phyloP scores from a whole-genome alignment of 2,113 vertebrate genomes.

The Callithrix jacchus region DNA sequence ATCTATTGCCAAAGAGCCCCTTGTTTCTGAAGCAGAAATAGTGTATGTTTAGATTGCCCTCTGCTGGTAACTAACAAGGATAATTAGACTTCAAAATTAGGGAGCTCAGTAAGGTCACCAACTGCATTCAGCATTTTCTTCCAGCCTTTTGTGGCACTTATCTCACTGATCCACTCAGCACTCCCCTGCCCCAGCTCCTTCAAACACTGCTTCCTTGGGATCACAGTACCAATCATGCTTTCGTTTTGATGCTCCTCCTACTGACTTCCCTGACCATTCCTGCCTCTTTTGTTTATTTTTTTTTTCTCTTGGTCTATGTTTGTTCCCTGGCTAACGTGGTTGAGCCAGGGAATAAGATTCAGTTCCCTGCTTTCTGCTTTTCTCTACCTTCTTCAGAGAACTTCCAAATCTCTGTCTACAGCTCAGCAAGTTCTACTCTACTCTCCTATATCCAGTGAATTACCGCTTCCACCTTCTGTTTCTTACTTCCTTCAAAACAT shows the following conservation, averaged over 20 bases:
- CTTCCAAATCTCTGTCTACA: not conserved
- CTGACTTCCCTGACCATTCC: not conserved
- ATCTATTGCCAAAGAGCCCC: not conserved
- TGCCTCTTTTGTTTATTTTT: not conserved
- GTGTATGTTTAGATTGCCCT: constrained; percentile 56
- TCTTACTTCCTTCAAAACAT: not conserved
- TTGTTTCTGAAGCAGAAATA: constrained; percentile 32
- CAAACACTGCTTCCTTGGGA: not conserved
- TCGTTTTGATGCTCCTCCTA: not conserved
- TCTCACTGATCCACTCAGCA: not conserved
- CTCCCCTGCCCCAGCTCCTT: not conserved
- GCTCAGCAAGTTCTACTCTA: not conserved
- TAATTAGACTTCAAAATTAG: not conserved
- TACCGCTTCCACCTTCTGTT: not conserved
- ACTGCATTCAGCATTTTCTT: not conserved
- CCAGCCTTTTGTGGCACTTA: not conserved
- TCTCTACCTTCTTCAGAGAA: constrained; percentile 2
- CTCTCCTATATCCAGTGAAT: not conserved
- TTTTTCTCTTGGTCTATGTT: not conserved
- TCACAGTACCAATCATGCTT: not conserved
- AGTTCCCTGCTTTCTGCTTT: not conserved
- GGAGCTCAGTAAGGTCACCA: not conserved
- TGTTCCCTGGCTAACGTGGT: not conserved
- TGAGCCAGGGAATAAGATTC: not conserved
- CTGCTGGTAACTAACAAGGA: constrained; percentile 57